Conservation (phyloP, 2,797 vertebrate genomes). For the Nothura maculosa region DNA sequence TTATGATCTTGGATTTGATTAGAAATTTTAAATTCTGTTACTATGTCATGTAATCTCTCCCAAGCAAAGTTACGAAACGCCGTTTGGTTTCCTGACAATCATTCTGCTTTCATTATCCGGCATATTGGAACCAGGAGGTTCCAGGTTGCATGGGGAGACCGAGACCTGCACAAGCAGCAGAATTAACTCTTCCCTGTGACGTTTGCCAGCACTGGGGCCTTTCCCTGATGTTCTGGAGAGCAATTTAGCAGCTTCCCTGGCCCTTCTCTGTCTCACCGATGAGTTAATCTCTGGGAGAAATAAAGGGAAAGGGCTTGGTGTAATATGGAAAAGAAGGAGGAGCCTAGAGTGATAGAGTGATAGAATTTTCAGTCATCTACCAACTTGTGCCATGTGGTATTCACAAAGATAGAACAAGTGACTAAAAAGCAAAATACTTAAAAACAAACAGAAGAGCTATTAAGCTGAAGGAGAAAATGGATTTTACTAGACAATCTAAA, state of each 20-base stretch:
- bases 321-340: not conserved
- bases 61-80: not conserved
- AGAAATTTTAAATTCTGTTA: not conserved
- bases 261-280: not conserved
- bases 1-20: conserved; percentile 24
- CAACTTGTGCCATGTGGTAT: not conserved
- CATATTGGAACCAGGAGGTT: not conserved
- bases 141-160: not conserved
- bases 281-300: not conserved
- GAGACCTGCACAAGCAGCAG: not conserved
- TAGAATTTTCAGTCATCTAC: not conserved
- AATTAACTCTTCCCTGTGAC: not conserved
- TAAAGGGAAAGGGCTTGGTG: not conserved
- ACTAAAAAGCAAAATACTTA: not conserved
- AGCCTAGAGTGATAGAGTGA: not conserved
- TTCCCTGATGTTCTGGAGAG: not conserved
- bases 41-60: not conserved
- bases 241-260: not conserved
- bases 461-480: not conserved
- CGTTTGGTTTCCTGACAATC: not conserved
- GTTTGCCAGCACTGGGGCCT: not conserved
- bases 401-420: not conserved
- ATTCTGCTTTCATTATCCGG: not conserved
- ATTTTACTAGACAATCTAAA: not conserved
- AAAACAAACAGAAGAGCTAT: not conserved